These are phyloP conservation scores for Pseudocheirus occidentalis DNA, from an alignment of 2,797 vertebrate genomes.

Conservation along the genomic window DNA sequence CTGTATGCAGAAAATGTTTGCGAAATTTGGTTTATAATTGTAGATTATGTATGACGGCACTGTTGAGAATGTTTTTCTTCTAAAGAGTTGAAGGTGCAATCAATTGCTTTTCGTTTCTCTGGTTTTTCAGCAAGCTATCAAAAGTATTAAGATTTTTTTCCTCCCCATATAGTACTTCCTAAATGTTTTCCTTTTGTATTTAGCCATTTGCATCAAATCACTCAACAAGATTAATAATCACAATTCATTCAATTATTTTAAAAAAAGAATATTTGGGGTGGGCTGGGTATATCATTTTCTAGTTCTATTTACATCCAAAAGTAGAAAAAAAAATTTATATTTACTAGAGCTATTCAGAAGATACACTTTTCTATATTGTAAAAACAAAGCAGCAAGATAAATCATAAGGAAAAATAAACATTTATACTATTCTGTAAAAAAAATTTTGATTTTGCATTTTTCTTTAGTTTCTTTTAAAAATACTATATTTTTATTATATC, in stretches of 20 bases:
- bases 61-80: conserved; percentile 87
- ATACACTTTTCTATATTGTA: conserved; percentile 92
- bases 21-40: conserved; percentile 87
- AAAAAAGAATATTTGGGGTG: conserved; percentile 79
- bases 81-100: conserved; percentile 88
- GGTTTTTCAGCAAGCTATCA: conserved; percentile 82
- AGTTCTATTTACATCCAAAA: conserved; percentile 88
- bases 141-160: conserved; percentile 76
- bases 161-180: conserved; percentile 70
- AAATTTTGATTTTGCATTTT: conserved; percentile 74
- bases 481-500: conserved; percentile 52
- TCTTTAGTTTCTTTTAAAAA: conserved; percentile 67
- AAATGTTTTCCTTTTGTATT: conserved; percentile 82
- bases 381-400: conserved; percentile 86
- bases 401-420: conserved; percentile 90
- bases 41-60: conserved; percentile 90
- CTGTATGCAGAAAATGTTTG: conserved; percentile 87
- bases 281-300: conserved; percentile 86
- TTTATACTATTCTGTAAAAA: conserved; percentile 90
- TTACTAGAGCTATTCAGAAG: conserved; percentile 90
- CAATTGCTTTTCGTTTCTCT: conserved; percentile 84
- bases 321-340: conserved; percentile 89
- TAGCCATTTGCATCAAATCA: conserved; percentile 84
- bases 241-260: conserved; percentile 79
- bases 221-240: conserved; percentile 80